A percentile compares a stretch with the other conserved stretches of the same genome.
Conservation (phyloP, 2,888 invertebrate species). For the Dascillus cervinus region DNA sequence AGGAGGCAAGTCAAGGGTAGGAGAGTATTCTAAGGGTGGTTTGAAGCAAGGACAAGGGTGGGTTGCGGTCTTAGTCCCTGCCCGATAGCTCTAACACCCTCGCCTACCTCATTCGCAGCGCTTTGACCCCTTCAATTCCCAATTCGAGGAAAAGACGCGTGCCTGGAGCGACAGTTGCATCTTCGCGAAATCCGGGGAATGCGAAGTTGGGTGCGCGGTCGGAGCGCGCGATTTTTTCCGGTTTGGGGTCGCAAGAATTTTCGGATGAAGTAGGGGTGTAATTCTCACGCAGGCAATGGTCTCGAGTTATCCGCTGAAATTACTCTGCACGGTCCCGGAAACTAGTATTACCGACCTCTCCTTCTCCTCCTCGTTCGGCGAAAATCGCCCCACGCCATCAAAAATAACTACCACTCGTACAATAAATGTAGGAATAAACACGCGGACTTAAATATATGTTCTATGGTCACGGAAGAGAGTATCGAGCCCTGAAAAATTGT, state of each 20-base stretch:
- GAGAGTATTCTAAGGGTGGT: constrained; percentile 38
- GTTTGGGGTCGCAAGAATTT: constrained; percentile 13
- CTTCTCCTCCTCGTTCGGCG: constrained; percentile 23
- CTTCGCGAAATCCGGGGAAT: no score
- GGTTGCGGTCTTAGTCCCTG: constrained; percentile 43
- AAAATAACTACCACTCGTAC: constrained; percentile 33
- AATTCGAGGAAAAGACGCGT: no score
- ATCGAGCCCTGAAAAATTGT: constrained; percentile 28
- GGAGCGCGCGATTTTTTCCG: no score
- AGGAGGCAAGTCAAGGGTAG: constrained; percentile 23
- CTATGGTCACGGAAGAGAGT: constrained; percentile 21
- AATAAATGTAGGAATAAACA: constrained; percentile 35
- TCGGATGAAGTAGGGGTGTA: constrained; percentile 30
- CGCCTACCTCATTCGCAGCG: constrained; percentile 27
- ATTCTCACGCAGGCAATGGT: constrained; percentile 36
- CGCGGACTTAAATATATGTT: constrained; percentile 26
- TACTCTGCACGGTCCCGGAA: constrained; percentile 34
- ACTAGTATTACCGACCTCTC: constrained; percentile 34
- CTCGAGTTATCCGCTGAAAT: constrained; percentile 36
- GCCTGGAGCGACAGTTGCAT: no score
- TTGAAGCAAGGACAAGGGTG: constrained; percentile 42
- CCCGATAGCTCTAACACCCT: constrained; percentile 36
- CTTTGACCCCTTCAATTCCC: constrained; percentile 15
- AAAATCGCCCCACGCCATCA: constrained; percentile 28
- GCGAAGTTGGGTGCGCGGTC: no score